phyloP scores from a whole-genome alignment of 2,888 invertebrate genomes.

The Sinodicranocentrus sp. region DNA sequence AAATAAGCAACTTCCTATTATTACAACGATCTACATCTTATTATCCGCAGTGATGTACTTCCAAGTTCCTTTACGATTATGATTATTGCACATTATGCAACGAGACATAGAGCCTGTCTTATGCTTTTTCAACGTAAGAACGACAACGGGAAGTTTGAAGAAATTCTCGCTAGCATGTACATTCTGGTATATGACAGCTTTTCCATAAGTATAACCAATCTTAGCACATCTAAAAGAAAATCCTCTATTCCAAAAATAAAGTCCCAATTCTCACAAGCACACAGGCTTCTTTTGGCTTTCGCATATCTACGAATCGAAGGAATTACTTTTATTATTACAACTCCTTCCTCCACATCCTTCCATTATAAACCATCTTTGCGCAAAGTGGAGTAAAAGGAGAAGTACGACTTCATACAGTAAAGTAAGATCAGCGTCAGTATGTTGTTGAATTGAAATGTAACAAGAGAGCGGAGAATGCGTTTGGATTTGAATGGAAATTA shows the following conservation, averaged over 20 bases:
- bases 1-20: slow-evolving; percentile 51
- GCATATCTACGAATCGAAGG: slow-evolving; percentile 41
- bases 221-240: too few species aligned
- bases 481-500: slow-evolving; percentile 65
- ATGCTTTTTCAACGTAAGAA: slow-evolving; percentile 26
- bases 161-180: slow-evolving; percentile 11
- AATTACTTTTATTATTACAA: slow-evolving; percentile 57
- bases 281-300: slow-evolving; percentile 7
- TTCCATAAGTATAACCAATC: slow-evolving; percentile 29
- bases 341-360: slow-evolving; percentile 9
- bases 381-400: slow-evolving; percentile 6
- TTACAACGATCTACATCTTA: slow-evolving; percentile 60
- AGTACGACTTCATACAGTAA: slow-evolving; percentile 8
- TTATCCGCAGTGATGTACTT: slow-evolving; percentile 59
- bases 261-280: too few species aligned
- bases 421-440: background rate
- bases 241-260: too few species aligned
- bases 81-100: slow-evolving; percentile 65
- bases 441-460: slow-evolving; percentile 54
- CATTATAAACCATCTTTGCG: background rate
- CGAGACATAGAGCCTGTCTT: slow-evolving; percentile 25
- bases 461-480: slow-evolving; percentile 38
- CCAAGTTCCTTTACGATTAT: slow-evolving; percentile 55
- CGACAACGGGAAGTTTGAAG: slow-evolving; percentile 2
- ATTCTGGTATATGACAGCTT: too few species aligned